Evolutionary conservation across 2,888 invertebrate genomes (phyloP).

Genomic region (Andrena chrysosceles): DNA sequence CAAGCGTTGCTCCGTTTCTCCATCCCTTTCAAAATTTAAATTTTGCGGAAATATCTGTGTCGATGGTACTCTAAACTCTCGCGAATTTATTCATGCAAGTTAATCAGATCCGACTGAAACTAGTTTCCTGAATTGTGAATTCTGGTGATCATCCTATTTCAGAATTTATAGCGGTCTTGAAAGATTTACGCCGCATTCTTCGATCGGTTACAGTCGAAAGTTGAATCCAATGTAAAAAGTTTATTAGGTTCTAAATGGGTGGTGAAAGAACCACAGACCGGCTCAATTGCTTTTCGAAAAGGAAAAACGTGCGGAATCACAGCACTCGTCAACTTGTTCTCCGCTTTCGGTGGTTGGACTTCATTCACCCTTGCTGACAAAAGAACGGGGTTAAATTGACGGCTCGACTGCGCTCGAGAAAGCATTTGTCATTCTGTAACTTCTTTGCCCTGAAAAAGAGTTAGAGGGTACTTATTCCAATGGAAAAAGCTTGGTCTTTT

Average conservation of each 20-base stretch:
- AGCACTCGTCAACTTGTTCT: constrained; percentile 6
- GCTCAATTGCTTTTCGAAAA: constrained; percentile 15
- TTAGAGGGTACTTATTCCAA: neutral
- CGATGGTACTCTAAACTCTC: too few relatives aligned
- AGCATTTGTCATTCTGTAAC: constrained; percentile 24
- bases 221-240: constrained; percentile 55
- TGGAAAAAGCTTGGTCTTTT: neutral
- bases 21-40: too few relatives aligned
- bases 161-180: neutral
- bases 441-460: neutral
- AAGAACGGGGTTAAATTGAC: neutral
- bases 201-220: neutral
- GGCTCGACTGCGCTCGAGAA: neutral
- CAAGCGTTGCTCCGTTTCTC: too few relatives aligned
- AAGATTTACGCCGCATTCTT: neutral
- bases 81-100: too few relatives aligned
- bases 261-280: constrained; percentile 28
- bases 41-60: too few relatives aligned
- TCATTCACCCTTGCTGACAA: constrained; percentile 25
- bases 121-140: too few relatives aligned
- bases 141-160: neutral
- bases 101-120: too few relatives aligned
- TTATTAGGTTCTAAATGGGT: constrained; percentile 54
- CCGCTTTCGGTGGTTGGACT: constrained; percentile 8
- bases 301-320: constrained; percentile 7